Evolutionary conservation across 2,113 vertebrate species (phyloP).

Genomic region (Rhinolophus sinicus): DNA sequence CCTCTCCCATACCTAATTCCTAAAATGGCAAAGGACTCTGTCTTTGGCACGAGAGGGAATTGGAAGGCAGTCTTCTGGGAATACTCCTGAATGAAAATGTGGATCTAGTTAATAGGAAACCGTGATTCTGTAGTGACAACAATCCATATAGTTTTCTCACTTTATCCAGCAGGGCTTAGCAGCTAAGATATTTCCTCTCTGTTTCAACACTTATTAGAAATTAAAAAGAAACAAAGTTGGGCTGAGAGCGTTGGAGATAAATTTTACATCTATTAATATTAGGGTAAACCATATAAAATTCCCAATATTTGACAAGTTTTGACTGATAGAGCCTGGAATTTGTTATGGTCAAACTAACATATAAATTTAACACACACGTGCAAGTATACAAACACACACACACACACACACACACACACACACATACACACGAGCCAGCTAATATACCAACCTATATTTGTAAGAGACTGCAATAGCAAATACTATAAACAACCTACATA

Average conservation of each 20-base stretch:
- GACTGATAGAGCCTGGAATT: background rate
- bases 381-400: background rate
- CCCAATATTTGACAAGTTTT: background rate
- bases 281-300: background rate
- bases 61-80: background rate
- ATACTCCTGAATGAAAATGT: background rate
- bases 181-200: slow-evolving; percentile 43
- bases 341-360: background rate
- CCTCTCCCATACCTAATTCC: background rate
- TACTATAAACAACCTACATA: background rate
- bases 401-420: background rate
- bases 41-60: background rate
- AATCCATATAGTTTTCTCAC: slow-evolving; percentile 36
- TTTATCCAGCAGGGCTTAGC: slow-evolving; percentile 39
- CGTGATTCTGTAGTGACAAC: slow-evolving; percentile 1
- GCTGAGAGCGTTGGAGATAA: background rate
- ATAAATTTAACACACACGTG: background rate
- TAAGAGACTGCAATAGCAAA: background rate
- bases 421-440: background rate
- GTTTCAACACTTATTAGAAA: slow-evolving; percentile 50
- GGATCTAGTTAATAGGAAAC: slow-evolving; percentile 23
- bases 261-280: background rate
- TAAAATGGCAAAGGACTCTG: background rate
- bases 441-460: background rate
- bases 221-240: slow-evolving; percentile 25